A percentile compares a stretch with the other conserved stretches of the same genome.
These are phyloP conservation scores for Hemibagrus guttatus DNA, from an alignment of 2,797 vertebrate genomes.

Conservation along the genomic window DNA sequence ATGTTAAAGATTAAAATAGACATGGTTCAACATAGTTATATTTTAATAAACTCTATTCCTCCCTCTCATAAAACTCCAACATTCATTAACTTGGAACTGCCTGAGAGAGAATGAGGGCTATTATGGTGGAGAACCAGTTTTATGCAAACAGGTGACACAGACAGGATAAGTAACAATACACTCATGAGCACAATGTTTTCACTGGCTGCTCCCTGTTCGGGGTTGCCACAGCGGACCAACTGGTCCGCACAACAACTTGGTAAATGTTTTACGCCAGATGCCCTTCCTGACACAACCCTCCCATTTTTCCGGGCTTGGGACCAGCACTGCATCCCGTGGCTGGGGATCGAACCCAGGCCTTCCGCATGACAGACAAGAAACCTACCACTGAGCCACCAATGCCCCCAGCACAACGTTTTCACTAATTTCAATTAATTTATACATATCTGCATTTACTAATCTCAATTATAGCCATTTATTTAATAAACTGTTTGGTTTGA, in stretches of 20 bases:
- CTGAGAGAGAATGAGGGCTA: background rate
- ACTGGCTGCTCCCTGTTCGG: too few relatives aligned
- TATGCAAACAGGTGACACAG: constrained; percentile 10
- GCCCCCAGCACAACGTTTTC: background rate
- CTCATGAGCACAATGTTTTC: background rate
- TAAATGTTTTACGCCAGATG: too few relatives aligned
- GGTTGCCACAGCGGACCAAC: too few relatives aligned
- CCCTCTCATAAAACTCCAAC: constrained; percentile 43
- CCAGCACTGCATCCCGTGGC: too few relatives aligned
- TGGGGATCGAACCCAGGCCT: too few relatives aligned
- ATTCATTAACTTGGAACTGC: constrained; percentile 51
- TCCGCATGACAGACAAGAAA: too few relatives aligned
- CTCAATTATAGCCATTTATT: background rate
- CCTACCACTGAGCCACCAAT: too few relatives aligned
- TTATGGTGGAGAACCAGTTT: constrained; percentile 33
- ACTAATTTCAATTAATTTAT: too few relatives aligned
- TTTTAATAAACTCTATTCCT: constrained; percentile 43
- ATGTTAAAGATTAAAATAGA: constrained; percentile 35
- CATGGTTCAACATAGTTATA: constrained; percentile 36
- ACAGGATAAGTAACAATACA: constrained; percentile 10
- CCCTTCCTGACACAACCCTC: too few relatives aligned
- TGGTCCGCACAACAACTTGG: too few relatives aligned
- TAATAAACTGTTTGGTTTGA: background rate
- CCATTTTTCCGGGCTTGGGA: too few relatives aligned
- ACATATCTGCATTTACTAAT: background rate